Conservation (phyloP, 1,140 invertebrate species). For the Nebria ingens region DNA sequence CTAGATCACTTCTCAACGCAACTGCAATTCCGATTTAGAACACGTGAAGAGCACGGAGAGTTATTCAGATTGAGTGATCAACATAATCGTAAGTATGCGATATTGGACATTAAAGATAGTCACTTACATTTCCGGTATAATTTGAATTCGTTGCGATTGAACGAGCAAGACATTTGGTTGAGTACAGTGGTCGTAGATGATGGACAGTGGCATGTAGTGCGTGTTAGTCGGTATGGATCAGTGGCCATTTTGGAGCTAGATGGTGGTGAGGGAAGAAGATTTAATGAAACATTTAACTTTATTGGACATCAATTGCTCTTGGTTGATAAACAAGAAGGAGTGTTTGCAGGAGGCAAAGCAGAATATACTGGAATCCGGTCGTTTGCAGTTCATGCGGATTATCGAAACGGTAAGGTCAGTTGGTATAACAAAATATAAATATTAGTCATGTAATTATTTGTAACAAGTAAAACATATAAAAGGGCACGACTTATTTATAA, state of each 20-base stretch:
- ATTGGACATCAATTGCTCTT: slow-evolving; percentile 83
- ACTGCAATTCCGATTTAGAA: slow-evolving; percentile 85
- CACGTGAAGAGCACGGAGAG: slow-evolving; percentile 84
- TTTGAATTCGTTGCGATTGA: slow-evolving; percentile 77
- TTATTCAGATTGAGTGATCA: slow-evolving; percentile 87
- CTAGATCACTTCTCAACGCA: slow-evolving; percentile 85
- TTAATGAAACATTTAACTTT: slow-evolving; percentile 88
- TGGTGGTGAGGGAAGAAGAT: slow-evolving; percentile 87
- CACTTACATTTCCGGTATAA: slow-evolving; percentile 86
- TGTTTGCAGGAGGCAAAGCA: slow-evolving; percentile 89
- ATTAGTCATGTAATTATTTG: too few relatives aligned
- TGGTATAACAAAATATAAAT: too few relatives aligned
- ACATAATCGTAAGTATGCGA: slow-evolving; percentile 89
- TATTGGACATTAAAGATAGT: slow-evolving; percentile 86
- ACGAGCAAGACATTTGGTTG: slow-evolving; percentile 84
- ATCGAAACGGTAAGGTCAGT: slow-evolving; percentile 87
- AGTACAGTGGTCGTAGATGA: slow-evolving; percentile 84
- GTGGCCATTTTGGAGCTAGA: slow-evolving; percentile 89
- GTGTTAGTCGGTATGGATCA: slow-evolving; percentile 81
- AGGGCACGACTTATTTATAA: too few relatives aligned
- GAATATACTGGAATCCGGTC: slow-evolving; percentile 87
- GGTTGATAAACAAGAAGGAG: slow-evolving; percentile 89
- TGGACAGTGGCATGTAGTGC: slow-evolving; percentile 93
- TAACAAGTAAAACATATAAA: too few relatives aligned
- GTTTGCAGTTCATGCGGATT: slow-evolving; percentile 91